Conservation (phyloP, 1,140 invertebrate genomes). For the Drosophila punjabiensis region DNA sequence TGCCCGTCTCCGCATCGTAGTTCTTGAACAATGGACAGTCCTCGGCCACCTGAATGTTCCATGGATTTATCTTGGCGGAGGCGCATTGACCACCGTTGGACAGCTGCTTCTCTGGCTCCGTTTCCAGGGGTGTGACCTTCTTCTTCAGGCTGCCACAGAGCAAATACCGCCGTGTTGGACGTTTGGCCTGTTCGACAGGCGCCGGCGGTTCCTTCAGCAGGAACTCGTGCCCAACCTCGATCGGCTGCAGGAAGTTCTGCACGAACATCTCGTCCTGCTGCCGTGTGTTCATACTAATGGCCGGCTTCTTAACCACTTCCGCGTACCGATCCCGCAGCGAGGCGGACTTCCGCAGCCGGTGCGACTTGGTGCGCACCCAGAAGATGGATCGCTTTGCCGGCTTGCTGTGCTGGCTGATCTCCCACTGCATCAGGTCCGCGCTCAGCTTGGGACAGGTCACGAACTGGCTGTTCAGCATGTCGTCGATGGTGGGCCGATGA, state of each 20-base stretch:
- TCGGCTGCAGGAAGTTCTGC: slow-evolving; percentile 81
- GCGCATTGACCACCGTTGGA: slow-evolving; percentile 55
- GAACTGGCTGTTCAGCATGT: slow-evolving; percentile 85
- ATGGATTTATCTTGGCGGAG: slow-evolving; percentile 60
- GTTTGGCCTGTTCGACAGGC: slow-evolving; percentile 39
- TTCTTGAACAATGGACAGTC: slow-evolving; percentile 84
- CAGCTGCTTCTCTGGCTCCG: slow-evolving; percentile 74
- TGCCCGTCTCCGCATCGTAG: slow-evolving; percentile 85
- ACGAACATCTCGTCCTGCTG: slow-evolving; percentile 80
- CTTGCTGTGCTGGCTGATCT: slow-evolving; percentile 77
- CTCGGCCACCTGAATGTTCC: slow-evolving; percentile 78
- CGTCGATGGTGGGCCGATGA: slow-evolving; percentile 84
- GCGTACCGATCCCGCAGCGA: slow-evolving; percentile 84
- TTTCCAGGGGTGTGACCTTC: slow-evolving; percentile 83
- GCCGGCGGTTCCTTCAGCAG: slow-evolving; percentile 37
- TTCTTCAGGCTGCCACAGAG: slow-evolving; percentile 81
- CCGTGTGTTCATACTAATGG: slow-evolving; percentile 83
- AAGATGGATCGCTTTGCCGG: slow-evolving; percentile 82
- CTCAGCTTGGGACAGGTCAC: slow-evolving; percentile 82
- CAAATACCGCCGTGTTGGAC: slow-evolving; percentile 62
- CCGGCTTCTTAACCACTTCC: slow-evolving; percentile 80
- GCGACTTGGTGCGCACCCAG: slow-evolving; percentile 84
- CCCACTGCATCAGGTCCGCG: slow-evolving; percentile 78
- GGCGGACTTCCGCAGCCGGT: slow-evolving; percentile 78
- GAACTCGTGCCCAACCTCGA: slow-evolving; percentile 67